Evolutionary conservation across 1,140 invertebrate species (phyloP).

Genomic region (Drosophila chauvacae): DNA sequence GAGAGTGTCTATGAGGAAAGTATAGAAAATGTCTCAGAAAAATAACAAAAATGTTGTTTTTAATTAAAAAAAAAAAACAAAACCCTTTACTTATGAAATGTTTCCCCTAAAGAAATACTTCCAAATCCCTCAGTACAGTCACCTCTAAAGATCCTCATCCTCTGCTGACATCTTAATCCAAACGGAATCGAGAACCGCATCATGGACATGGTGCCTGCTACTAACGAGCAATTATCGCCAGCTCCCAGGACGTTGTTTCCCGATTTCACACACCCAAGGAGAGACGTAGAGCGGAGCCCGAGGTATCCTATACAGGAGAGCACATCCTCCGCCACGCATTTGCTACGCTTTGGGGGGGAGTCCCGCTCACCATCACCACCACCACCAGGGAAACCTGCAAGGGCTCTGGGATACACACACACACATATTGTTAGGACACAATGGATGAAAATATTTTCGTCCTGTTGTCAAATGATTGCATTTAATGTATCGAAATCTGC

Average conservation of each 20-base stretch:
- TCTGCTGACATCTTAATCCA: conserved; percentile 3
- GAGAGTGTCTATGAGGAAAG: no score
- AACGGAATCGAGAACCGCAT: conserved; percentile 9
- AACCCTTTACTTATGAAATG: background rate
- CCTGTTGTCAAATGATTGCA: conserved; percentile 84
- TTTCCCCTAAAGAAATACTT: background rate
- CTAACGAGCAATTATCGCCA: conserved; percentile 82
- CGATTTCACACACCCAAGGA: conserved; percentile 51
- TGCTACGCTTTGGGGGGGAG: conserved; percentile 79
- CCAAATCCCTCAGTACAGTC: conserved; percentile 19
- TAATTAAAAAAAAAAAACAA: no score
- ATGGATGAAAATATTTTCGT: conserved; percentile 84
- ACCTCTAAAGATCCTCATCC: background rate
- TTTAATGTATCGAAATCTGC: conserved; percentile 84
- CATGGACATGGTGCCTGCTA: conserved; percentile 72
- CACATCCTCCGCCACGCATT: conserved; percentile 64
- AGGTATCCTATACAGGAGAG: conserved; percentile 29
- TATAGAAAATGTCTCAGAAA: no score
- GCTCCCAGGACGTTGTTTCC: conserved; percentile 63
- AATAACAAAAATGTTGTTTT: no score
- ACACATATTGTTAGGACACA: conserved; percentile 76
- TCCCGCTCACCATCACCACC: conserved; percentile 15
- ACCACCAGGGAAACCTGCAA: conserved; percentile 28
- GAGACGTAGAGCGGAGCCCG: conserved; percentile 13
- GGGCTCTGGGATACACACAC: background rate